These are phyloP conservation scores for Adela reaumurella DNA, from an alignment of 2,888 invertebrate genomes.

Conservation along the genomic window DNA sequence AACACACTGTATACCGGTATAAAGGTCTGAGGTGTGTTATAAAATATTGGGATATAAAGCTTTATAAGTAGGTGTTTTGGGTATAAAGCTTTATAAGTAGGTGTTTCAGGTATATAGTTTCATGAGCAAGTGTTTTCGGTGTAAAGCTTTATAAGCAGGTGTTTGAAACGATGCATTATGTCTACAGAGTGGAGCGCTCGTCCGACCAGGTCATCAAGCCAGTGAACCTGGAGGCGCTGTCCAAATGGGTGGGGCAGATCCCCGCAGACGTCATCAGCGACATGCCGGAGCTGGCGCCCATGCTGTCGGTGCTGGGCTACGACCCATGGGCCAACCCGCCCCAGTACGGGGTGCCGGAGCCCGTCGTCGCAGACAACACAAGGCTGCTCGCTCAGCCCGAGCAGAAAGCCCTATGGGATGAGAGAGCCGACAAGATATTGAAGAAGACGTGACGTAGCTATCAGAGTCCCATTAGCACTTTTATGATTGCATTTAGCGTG, in stretches of 20 bases:
- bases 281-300: constrained; percentile 91
- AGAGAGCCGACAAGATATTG: constrained; percentile 54
- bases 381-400: constrained; percentile 31
- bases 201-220: constrained; percentile 99
- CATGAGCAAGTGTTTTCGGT: no score
- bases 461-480: no score
- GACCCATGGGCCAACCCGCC: constrained; percentile 97
- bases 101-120: no score
- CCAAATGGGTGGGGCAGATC: constrained; percentile 87
- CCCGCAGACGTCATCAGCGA: constrained; percentile 89
- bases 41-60: no score
- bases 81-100: neutral
- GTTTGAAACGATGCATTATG: no score
- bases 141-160: no score
- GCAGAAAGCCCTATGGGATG: constrained; percentile 40
- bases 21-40: no score
- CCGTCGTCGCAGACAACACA: constrained; percentile 49
- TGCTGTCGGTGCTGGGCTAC: constrained; percentile 89
- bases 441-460: neutral
- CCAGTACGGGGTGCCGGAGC: constrained; percentile 84
- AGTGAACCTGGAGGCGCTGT: constrained; percentile 92
- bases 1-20: no score
- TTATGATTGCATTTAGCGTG: no score
- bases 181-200: constrained; percentile 94
- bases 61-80: no score